Evolutionary conservation across 2,888 invertebrate species (phyloP), one percentile per base, ranked within the genome.

Genomic region (Meteorus colon): DNA sequence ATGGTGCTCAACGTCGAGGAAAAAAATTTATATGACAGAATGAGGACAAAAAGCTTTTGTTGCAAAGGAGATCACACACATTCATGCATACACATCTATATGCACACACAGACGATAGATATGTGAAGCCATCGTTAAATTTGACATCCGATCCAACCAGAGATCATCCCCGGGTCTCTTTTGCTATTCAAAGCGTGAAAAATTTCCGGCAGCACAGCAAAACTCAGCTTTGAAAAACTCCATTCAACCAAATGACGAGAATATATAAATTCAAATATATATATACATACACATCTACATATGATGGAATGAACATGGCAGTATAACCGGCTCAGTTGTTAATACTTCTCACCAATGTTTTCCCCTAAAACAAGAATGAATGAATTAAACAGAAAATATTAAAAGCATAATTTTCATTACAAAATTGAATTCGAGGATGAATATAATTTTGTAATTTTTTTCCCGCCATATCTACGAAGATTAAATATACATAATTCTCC

Each of bases 101-200:
- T n/a, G n/a, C 55, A 55, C 55, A 55, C 12, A 41, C 41, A 8
- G 41, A 41, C 41, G 41, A 48, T 48, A 48, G n/a, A 48, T 48
- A 48, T 48, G 48, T 48, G 31, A 14, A n/a, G 62, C 29, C 5
- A 2, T 29, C 31, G 62, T 62, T 31, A 62, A 62, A 62, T 62
- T 31, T 29, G 62, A 31, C 29, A 29, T 29, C 62, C 31, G 31
- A 27, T 62, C n/a, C 62, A 29, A n/a, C 62, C n/a, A 62, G 31
- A 62, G 62, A 62, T 62, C 62, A 62, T 29, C 31, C 6, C 31
- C 8, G 14, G 14, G 2, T 16, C 62, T 29, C n/a, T 62, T 29
- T 29, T 62, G 62, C n/a, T 31, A 16, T 31, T 62, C 62, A 62
- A 62, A 62, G 29, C 62, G 62, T 62, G 62, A 62, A 62, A 62